Percentiles rank a stretch among this genome's conserved stretches.
phyloP scores from a whole-genome alignment of 2,797 vertebrate species.

The Prionace glauca region DNA sequence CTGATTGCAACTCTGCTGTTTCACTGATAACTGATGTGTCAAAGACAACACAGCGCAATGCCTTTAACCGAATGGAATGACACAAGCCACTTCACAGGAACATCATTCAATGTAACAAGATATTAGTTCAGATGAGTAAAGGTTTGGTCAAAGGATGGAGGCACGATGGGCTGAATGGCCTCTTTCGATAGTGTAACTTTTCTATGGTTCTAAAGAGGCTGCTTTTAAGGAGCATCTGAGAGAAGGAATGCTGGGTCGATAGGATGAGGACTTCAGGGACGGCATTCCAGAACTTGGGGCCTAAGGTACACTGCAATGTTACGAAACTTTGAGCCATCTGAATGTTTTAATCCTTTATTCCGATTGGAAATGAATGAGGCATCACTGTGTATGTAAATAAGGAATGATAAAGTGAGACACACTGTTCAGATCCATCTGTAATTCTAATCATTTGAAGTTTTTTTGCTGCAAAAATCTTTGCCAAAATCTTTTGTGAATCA shows the following conservation, averaged over 20 bases:
- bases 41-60: not conserved
- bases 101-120: not conserved
- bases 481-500: not conserved
- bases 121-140: not conserved
- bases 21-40: not conserved
- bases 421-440: not conserved
- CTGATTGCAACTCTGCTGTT: not conserved
- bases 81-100: not conserved
- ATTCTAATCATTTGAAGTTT: not conserved
- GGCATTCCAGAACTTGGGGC: not conserved
- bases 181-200: too few relatives aligned
- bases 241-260: not conserved
- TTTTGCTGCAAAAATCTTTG: too few relatives aligned
- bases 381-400: not conserved
- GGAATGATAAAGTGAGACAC: not conserved
- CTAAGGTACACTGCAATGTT: not conserved
- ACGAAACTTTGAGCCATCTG: not conserved
- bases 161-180: too few relatives aligned
- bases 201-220: too few relatives aligned
- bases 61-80: not conserved
- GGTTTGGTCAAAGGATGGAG: not conserved
- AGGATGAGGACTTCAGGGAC: not conserved
- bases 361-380: not conserved
- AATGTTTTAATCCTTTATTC: not conserved
- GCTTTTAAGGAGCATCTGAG: not conserved